Evolutionary conservation across 1,140 invertebrate species (phyloP).

Genomic region (Ladona fulva): DNA sequence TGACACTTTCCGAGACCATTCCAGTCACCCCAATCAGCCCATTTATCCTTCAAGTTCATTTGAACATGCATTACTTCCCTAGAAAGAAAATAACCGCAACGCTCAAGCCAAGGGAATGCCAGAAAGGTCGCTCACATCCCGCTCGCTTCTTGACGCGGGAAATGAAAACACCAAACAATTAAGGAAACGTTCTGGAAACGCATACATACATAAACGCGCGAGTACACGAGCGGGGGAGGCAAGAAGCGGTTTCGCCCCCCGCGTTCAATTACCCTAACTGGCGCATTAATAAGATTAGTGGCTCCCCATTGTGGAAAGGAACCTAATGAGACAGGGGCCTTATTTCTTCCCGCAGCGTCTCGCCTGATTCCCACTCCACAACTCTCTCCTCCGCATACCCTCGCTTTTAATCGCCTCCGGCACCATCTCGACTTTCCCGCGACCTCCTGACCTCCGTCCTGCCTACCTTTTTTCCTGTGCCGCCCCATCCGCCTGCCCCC

Average conservation of each 20-base stretch:
- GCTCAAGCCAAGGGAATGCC: too few species aligned
- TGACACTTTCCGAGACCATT: too few species aligned
- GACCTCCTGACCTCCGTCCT: neutral
- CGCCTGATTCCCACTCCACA: neutral
- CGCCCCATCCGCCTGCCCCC: neutral
- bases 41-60: too few species aligned
- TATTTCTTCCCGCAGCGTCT: neutral
- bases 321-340: neutral
- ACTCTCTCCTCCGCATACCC: neutral
- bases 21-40: too few species aligned
- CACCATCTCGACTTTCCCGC: neutral
- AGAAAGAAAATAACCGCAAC: too few species aligned
- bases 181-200: too few species aligned
- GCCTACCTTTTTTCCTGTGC: neutral
- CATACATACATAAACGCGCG: too few species aligned
- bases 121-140: too few species aligned
- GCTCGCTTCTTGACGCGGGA: too few species aligned
- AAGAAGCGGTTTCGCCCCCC: neutral
- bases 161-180: too few species aligned
- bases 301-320: neutral
- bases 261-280: neutral
- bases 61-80: too few species aligned
- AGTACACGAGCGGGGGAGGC: too few species aligned
- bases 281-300: neutral
- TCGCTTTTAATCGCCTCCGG: neutral